Evolutionary conservation across 2,113 vertebrate species (phyloP), one percentile per base, ranked within the genome.

Genomic region (Ranitomeya imitator): DNA sequence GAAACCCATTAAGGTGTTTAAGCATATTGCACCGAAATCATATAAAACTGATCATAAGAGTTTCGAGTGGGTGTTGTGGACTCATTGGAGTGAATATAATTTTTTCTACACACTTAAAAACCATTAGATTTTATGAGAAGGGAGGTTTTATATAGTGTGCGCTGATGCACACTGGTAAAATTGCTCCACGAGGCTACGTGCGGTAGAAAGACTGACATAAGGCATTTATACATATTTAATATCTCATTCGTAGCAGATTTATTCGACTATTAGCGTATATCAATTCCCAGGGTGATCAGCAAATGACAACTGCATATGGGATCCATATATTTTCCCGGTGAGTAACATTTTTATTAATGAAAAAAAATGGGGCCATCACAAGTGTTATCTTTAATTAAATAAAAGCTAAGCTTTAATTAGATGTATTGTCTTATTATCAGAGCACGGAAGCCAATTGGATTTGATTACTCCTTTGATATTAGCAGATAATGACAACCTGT

Each of bases 341-440:
- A 4, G 55, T 60, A 76, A 82, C 78, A 80, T 83, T 88, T 87
- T 63, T 76, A 88, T 76, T 88, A 88, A 82, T 81, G 59, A 45
- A 83, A 88, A 81, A 69, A 63, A 88, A 76, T 73, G 79, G 26
- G 54, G 37, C 79, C 71, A 88, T 88, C 86, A 61, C 37, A 74
- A 83, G 73, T 83, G 86, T 83, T 88, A 83, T 88, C 86, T 83
- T 88, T 88, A 82, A 88, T 88, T 88, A 88, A 88, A 88, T 63
- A 57, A 81, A 82, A 74, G 65, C 74, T 86, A 79, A 23, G 74
- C 69, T 88, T 82, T 88, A 82, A 88, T 82, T 71, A 82, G 79
- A 74, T 79, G 74, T 82, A 61, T 82, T 82, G 55, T 74, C 69
- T 74, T 87, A 88, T 59, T 73, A 74, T 81, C 79, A 9, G 26